Evolutionary conservation across 1,140 invertebrate genomes (phyloP), one percentile per base, ranked within the genome.

Genomic region (Mamestra configurata): DNA sequence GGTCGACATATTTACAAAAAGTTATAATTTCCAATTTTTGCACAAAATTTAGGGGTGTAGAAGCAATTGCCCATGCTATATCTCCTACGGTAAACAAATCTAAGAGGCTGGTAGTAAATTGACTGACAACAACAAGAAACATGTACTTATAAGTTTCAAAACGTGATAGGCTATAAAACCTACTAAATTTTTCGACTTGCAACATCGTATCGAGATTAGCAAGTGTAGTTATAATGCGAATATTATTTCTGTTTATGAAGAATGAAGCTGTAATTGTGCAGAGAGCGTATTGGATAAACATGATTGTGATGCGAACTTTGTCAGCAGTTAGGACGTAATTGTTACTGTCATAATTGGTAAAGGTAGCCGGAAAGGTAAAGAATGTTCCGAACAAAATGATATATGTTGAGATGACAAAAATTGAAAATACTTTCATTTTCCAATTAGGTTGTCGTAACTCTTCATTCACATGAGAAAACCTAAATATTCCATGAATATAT

Each of bases 1-100:
- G 80, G 20, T 49, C 51, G n/a, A 93, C 82, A 57, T 89, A 84
- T 18, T 85, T 61, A 71, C 81, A 90, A 68, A 91, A 90, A 3
- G 82, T 22, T 22, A 87, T 66, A 53, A 89, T 78, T 73, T 89
- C 83, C 6, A 93, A 43, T 79, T 88, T 64, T 18, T 64, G 31
- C 31, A 64, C 35, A 37, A 64, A 37, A 7, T 24, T 37, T 18
- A 64, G 35, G 1, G 31, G 31, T 37, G n/a, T 37, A 37, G 15
- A 27, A 15, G n/a, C n/a, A 35, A 64, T 37, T 37, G 31, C 31
- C 59, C 59, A 64, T 18, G n/a, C 31, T 18, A 37, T 37, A 20
- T 37, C 31, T 35, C 27, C 15, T 7, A 64, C 6, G 2, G 59
- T 37, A 18, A 37, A 18, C 15, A 35, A 37, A 37, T 35, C 15